Evolutionary conservation across 2,797 vertebrate genomes (phyloP).

Genomic region (Sebastes itinus): DNA sequence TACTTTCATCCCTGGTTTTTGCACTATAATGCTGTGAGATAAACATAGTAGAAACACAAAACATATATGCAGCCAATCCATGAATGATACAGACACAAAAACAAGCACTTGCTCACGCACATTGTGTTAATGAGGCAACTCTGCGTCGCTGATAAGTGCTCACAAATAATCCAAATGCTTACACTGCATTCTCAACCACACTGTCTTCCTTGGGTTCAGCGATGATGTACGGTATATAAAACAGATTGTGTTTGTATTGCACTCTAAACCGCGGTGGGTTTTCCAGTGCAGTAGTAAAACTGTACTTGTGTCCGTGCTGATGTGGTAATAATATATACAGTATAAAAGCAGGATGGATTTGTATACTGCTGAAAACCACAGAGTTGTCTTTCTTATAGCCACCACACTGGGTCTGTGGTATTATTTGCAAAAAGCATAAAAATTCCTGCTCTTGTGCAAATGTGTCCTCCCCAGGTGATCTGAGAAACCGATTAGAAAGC

Average conservation of each 20-base stretch:
- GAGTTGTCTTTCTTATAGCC: neutral
- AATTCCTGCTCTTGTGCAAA: constrained; percentile 12
- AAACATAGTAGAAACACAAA: neutral
- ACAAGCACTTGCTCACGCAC: neutral
- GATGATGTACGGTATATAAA: neutral
- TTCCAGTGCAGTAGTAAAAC: constrained; percentile 8
- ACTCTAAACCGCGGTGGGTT: constrained; percentile 7
- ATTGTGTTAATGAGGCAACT: neutral
- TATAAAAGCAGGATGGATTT: constrained; percentile 18
- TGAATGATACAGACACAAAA: neutral
- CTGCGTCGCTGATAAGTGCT: neutral
- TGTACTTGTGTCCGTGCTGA: constrained; percentile 5
- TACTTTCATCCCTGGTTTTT: neutral
- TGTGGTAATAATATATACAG: constrained; percentile 23
- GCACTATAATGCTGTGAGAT: neutral
- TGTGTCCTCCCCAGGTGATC: constrained; percentile 20
- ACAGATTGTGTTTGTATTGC: constrained; percentile 7
- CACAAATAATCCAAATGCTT: neutral
- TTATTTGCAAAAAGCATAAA: constrained; percentile 25
- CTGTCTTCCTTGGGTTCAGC: neutral
- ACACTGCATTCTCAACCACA: neutral
- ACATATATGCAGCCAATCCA: neutral
- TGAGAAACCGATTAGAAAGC: constrained; percentile 24
- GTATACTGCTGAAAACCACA: constrained; percentile 24
- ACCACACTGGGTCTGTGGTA: neutral